Evolutionary conservation across 2,888 invertebrate species (phyloP).

Genomic region (Tribolium freemani): DNA sequence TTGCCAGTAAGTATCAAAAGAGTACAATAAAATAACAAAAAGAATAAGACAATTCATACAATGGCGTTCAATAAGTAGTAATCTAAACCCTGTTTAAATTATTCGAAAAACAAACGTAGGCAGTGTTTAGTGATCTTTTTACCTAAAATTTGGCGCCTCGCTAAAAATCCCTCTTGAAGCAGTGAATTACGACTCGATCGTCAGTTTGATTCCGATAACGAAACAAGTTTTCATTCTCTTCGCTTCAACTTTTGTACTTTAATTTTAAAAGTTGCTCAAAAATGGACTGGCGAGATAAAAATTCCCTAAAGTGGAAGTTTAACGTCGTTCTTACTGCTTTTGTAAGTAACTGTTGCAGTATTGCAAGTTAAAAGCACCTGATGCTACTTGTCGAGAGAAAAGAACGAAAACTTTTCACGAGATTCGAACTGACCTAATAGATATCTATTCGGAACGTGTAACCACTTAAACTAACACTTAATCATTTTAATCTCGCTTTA

Average conservation of each 20-base stretch:
- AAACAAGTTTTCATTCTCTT: slow-evolving; percentile 3
- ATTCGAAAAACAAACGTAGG: neutral
- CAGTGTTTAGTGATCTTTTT: neutral
- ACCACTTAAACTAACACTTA: neutral
- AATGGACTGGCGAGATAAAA: slow-evolving; percentile 29
- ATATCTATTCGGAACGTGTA: neutral
- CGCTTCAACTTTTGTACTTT: slow-evolving; percentile 12
- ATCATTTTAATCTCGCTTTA: neutral
- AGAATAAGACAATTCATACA: too few relatives aligned
- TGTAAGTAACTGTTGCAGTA: slow-evolving; percentile 17
- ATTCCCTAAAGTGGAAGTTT: slow-evolving; percentile 19
- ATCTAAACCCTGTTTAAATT: too few relatives aligned
- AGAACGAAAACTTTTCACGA: slow-evolving; percentile 8
- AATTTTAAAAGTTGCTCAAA: slow-evolving; percentile 27
- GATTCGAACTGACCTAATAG: neutral
- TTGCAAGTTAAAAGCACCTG: slow-evolving; percentile 24
- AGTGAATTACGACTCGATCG: neutral
- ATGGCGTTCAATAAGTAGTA: too few relatives aligned
- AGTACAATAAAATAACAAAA: too few relatives aligned
- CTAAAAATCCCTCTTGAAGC: neutral
- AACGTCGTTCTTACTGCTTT: slow-evolving; percentile 17
- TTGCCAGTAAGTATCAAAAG: too few relatives aligned
- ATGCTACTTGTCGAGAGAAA: slow-evolving; percentile 12
- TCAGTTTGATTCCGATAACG: slow-evolving; percentile 2
- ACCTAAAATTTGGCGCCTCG: too few relatives aligned